Evolutionary conservation across 2,888 invertebrate species (phyloP).

Genomic region (Acheta domesticus): DNA sequence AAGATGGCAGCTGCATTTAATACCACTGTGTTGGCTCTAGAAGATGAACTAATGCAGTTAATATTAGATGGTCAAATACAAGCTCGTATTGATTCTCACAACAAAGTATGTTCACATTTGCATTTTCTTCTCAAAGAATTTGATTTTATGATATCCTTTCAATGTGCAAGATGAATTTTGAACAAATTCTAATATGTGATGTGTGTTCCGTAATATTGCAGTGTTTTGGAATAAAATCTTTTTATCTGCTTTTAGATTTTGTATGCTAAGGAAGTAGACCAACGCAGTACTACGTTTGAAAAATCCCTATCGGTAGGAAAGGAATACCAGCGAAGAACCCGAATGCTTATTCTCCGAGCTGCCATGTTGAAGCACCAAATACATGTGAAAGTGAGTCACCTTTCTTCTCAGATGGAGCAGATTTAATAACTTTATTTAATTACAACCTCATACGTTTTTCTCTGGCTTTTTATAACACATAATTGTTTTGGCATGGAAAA

Average conservation of each 20-base stretch:
- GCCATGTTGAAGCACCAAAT: slow-evolving; percentile 93
- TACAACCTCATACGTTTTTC: too few species aligned
- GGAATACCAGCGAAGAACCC: slow-evolving; percentile 86
- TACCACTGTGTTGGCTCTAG: slow-evolving; percentile 82
- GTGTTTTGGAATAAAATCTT: background rate
- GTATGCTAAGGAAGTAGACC: slow-evolving; percentile 95
- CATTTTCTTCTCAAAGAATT: background rate
- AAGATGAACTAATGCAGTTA: slow-evolving; percentile 94
- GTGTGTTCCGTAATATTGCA: background rate
- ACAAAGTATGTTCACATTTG: slow-evolving; percentile 59
- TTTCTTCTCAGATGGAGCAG: background rate
- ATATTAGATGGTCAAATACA: slow-evolving; percentile 95
- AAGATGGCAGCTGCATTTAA: slow-evolving; percentile 97
- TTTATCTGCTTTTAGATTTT: slow-evolving; percentile 58
- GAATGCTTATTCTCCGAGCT: slow-evolving; percentile 86
- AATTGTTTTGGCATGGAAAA: too few species aligned
- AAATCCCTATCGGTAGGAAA: slow-evolving; percentile 85
- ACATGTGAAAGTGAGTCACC: slow-evolving; percentile 74
- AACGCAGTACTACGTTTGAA: slow-evolving; percentile 91
- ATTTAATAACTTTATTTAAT: too few species aligned
- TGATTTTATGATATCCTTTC: background rate
- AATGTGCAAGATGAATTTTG: background rate
- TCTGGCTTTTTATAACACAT: too few species aligned
- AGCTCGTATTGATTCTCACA: slow-evolving; percentile 96
- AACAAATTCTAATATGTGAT: background rate